Conservation (phyloP, 2,113 vertebrate genomes). For the Irena cyanogastra region DNA sequence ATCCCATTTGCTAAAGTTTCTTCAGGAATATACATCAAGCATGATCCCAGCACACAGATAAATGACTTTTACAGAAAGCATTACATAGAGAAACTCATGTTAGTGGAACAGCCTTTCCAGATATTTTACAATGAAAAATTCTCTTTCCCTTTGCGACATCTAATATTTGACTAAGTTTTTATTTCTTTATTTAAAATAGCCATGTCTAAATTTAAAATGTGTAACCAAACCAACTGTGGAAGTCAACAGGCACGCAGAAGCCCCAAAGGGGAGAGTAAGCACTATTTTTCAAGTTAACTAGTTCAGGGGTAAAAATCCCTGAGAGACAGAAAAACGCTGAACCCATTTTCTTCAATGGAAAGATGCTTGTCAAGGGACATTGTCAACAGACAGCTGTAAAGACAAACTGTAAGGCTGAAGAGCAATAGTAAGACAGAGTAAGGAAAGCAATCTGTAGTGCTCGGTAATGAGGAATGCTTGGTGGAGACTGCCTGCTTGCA, state of each 20-base stretch:
- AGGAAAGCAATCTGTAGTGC: neutral
- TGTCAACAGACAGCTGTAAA: neutral
- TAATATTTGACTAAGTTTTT: neutral
- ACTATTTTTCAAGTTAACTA: conserved; percentile 29
- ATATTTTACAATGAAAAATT: neutral
- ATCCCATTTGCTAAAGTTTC: conserved; percentile 1
- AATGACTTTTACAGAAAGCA: neutral
- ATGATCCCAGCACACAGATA: neutral
- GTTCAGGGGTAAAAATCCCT: conserved; percentile 42
- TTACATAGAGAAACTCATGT: neutral
- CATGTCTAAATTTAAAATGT: neutral
- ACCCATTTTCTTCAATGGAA: neutral
- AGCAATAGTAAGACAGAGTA: neutral
- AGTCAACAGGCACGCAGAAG: conserved; percentile 41
- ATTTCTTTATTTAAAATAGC: neutral
- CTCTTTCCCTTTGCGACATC: neutral
- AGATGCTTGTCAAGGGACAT: neutral
- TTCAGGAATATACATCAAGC: conserved; percentile 21
- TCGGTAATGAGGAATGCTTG: neutral
- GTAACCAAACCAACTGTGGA: neutral
- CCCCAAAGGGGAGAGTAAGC: conserved; percentile 22
- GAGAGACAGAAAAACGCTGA: conserved; percentile 7
- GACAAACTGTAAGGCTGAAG: neutral
- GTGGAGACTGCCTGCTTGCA: neutral
- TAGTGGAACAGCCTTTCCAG: neutral